Base-by-base conservation (phyloP, 2,797 vertebrate species). In the Tapirus indicus region DNA sequence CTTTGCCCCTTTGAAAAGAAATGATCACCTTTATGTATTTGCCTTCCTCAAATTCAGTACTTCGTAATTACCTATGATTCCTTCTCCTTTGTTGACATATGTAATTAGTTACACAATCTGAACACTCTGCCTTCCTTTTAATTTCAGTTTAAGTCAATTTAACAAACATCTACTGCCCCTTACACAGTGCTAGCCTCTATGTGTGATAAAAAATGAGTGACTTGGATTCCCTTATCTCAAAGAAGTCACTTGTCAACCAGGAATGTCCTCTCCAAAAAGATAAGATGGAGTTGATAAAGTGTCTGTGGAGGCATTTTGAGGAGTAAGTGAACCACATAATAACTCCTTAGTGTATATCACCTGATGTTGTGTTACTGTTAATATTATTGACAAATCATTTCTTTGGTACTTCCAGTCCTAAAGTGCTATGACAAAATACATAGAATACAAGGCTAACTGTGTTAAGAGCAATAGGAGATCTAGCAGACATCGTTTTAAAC, bases 341-440 rank as follows among this genome's bases (percentile, higher is more conserved):
- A 52, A 52, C 49, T 52, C 49, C 29, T 75, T 49, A 74, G 11
- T 60, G 35, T 82, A 27, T 83, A 79, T 66, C 72, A 74, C 27
- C 4, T 93, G 41, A 74, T 68, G 90, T 5, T 54, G 93, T 64
- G 44, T 38, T 83, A 83, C 21, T n/a, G 92, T 84, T 69, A 71
- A 74, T 88, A n/a, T 41, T 87, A 96, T 14, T 95, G 69, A 80
- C 7, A 88, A 93, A 41, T 52, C 10, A 78, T 68, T 66, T 75
- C 38, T 77, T 86, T 78, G 71, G 79, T 92, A 6, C 68, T 89
- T 71, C 18, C 5, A 54, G 16, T 47, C 35, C 58, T 79, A 84
- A 93, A 94, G 75, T 17, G 18, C 52, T 25, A n/a, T 35, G 44
- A 74, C 18, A 84, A 90, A 83, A n/a, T 54, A 83, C 18, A 49